Evolutionary conservation across 1,140 invertebrate species (phyloP), one percentile per base, ranked within the genome.

Genomic region (Lasaia peninsularis): DNA sequence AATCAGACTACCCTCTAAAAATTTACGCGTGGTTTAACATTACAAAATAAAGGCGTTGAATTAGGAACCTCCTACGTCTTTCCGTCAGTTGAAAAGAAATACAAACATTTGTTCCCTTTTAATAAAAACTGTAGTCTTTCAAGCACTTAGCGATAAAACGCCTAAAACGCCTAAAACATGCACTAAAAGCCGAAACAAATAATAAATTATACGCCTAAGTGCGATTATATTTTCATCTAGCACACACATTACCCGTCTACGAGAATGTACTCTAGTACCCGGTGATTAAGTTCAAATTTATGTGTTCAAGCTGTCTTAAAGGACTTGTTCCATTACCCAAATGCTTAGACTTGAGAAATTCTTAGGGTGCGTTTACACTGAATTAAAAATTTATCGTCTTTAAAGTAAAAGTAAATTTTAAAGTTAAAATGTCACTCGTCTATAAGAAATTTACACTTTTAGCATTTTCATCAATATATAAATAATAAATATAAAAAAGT

Each of bases 181-280:
- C 56, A 59, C 35, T 64, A 56, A 67, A 61, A 67, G 68, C 64
- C 65, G 60, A 67, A 70, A 70, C 65, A 67, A 70, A 70, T 70
- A 70, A 70, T 70, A 70, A 67, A 70, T 64, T 67, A 60, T 62
- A 56, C 65, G 57, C 35, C 68, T 70, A 67, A 70, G 67, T 67
- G 56, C 67, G 67, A 70, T 70, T 67, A 70, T 70, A 57, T 53
- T 52, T 34, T 44, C 37, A 20, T 44, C 37, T 34, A 52, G 18
- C 32, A 34, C 20, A 32, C 51, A 32, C 18, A 52, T 34, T 52
- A 8, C 14, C 12, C 8, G 12, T 33, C 6, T 1, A 2, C 51
- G 20, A 52, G 34, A 33, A 20, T 52, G 14, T 7, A 35, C 10
- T 12, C 33, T 18, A 35, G 11, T 5, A 7, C 28, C 8, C 10